These are phyloP conservation scores for Trichopria drosophilae DNA, from an alignment of 2,888 invertebrate species.

Conservation along the genomic window DNA sequence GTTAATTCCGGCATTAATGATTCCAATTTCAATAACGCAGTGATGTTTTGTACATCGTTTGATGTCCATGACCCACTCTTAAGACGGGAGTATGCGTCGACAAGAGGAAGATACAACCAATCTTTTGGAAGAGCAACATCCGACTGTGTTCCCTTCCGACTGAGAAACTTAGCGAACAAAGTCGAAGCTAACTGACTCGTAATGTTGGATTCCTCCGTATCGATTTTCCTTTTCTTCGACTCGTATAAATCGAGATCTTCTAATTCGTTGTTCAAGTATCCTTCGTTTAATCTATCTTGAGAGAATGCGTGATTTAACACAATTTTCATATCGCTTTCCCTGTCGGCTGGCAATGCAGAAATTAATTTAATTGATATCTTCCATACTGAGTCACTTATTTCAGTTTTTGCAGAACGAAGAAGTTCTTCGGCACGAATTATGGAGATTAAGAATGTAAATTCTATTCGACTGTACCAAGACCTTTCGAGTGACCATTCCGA, in stretches of 20 bases:
- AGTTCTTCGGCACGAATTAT: conserved; percentile 41
- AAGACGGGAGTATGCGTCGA: conserved; percentile 64
- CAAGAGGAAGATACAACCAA: conserved; percentile 77
- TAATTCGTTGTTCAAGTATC: conserved; percentile 24
- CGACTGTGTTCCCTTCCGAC: conserved; percentile 56
- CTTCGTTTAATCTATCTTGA: conserved; percentile 39
- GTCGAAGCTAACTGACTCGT: conserved; percentile 16
- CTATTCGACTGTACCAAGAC: conserved; percentile 53
- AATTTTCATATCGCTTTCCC: conserved; percentile 38
- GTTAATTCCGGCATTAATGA: conserved; percentile 48
- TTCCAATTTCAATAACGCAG: conserved; percentile 47
- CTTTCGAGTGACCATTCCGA: conserved; percentile 48
- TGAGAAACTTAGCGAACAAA: conserved; percentile 45
- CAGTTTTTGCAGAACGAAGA: conserved; percentile 23
- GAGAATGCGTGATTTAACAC: conserved; percentile 45
- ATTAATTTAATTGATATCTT: conserved; percentile 50
- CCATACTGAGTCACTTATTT: conserved; percentile 39
- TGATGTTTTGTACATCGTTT: conserved; percentile 39
- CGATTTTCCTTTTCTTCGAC: conserved; percentile 2
- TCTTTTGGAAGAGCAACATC: conserved; percentile 74
- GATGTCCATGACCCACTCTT: conserved; percentile 32
- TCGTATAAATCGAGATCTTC: conserved; percentile 14
- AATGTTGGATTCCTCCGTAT: neutral
- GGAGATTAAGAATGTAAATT: conserved; percentile 44
- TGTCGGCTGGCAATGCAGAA: conserved; percentile 50